phyloP scores from a whole-genome alignment of 1,140 invertebrate genomes.

The Drosophila cardini region DNA sequence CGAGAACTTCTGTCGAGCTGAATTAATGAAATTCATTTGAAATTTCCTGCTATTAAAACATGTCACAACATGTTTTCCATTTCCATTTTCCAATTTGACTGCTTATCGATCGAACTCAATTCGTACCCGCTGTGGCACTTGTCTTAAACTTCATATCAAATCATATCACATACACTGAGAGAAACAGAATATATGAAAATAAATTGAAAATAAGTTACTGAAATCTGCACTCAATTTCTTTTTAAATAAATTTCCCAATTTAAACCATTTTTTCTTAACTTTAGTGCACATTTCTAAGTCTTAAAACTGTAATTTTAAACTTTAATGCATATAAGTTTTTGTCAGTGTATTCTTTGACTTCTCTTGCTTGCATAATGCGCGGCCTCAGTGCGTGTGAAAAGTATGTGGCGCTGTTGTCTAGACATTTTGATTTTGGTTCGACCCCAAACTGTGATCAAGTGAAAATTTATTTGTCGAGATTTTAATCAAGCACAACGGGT shows the following conservation, averaged over 20 bases:
- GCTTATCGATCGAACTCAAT: slow-evolving; percentile 8
- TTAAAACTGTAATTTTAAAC: too few relatives aligned
- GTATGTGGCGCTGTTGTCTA: slow-evolving; percentile 24
- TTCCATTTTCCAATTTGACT: slow-evolving; percentile 6
- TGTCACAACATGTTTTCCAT: slow-evolving; percentile 46
- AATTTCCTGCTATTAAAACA: slow-evolving; percentile 38
- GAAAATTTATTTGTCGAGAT: slow-evolving; percentile 41
- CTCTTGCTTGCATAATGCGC: slow-evolving; percentile 34
- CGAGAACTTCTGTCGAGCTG: slow-evolving; percentile 22
- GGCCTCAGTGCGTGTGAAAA: slow-evolving; percentile 40
- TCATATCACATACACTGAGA: slow-evolving; percentile 6
- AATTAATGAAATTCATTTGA: slow-evolving; percentile 46
- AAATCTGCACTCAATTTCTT: too few relatives aligned
- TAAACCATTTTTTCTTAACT: too few relatives aligned
- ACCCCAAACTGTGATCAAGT: slow-evolving; percentile 25
- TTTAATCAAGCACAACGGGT: slow-evolving; percentile 18
- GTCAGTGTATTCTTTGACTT: background rate
- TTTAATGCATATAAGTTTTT: too few relatives aligned
- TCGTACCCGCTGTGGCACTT: slow-evolving; percentile 20
- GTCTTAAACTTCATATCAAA: slow-evolving; percentile 6
- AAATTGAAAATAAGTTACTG: too few relatives aligned
- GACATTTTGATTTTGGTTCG: background rate
- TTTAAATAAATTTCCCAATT: too few relatives aligned
- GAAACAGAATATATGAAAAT: too few relatives aligned
- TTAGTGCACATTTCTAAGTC: too few relatives aligned